Evolutionary conservation across 2,888 invertebrate genomes (phyloP).

Genomic region (Lasioglossum morio): DNA sequence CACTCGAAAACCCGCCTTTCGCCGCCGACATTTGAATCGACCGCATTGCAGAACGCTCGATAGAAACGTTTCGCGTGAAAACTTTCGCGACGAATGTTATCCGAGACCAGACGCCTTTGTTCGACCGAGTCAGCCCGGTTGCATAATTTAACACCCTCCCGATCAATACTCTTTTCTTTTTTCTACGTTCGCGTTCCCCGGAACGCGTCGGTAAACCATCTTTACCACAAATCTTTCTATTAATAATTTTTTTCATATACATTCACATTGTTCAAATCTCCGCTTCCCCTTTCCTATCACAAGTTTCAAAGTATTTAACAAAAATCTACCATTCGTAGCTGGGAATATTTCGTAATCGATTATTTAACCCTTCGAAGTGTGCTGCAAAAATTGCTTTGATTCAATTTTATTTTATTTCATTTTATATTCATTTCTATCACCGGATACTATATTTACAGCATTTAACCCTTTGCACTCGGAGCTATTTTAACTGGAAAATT

Average conservation of each 20-base stretch:
- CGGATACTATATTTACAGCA: background rate
- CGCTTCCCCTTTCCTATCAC: no score
- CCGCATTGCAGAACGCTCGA: constrained; percentile 62
- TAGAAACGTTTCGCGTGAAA: constrained; percentile 29
- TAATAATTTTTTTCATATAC: no score
- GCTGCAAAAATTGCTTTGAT: no score
- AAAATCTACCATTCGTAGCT: no score
- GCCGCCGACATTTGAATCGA: constrained; percentile 64
- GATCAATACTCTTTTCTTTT: background rate
- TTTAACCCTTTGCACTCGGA: no score
- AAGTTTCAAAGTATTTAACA: no score
- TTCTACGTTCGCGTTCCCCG: background rate
- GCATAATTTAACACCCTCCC: background rate
- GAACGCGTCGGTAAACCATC: background rate
- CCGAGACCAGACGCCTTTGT: background rate
- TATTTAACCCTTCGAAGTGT: background rate
- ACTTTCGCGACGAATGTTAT: constrained; percentile 34
- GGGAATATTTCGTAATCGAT: background rate
- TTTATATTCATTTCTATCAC: background rate
- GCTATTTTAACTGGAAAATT: no score
- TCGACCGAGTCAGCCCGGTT: background rate
- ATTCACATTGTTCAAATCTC: no score
- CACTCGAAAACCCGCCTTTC: constrained; percentile 77
- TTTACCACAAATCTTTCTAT: no score
- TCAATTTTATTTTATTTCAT: no score